Conservation (phyloP, 2,113 vertebrate species). For the Corvus moneduloides region DNA sequence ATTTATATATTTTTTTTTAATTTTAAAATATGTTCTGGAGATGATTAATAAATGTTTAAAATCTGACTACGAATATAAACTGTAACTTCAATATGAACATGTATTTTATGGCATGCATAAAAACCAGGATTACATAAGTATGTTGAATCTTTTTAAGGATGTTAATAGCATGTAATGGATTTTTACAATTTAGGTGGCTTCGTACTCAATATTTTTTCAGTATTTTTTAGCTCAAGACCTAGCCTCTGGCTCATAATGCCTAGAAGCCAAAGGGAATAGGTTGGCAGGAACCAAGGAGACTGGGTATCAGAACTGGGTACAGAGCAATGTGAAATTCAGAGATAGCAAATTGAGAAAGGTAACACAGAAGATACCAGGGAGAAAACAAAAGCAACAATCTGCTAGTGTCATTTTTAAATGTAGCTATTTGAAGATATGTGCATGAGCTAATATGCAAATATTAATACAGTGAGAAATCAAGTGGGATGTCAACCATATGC, state of each 20-base stretch:
- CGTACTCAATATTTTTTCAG: neutral
- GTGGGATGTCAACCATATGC: slow-evolving; percentile 8
- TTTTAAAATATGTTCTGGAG: neutral
- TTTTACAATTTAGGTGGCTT: neutral
- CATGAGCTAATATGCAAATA: slow-evolving; percentile 1
- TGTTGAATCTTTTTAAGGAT: neutral
- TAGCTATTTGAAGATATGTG: neutral
- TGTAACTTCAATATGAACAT: neutral
- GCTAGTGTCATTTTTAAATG: neutral
- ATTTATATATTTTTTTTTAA: neutral
- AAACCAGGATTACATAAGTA: neutral
- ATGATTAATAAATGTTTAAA: neutral
- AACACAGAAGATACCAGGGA: neutral
- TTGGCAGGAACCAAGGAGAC: neutral
- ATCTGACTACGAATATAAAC: neutral
- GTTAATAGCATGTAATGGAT: neutral
- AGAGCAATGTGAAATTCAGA: neutral
- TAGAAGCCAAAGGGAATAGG: neutral
- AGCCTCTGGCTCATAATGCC: neutral
- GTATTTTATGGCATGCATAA: neutral
- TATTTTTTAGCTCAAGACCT: neutral
- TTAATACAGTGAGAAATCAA: neutral
- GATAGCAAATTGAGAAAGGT: neutral
- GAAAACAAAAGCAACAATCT: neutral
- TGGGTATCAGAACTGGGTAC: neutral